Base-by-base conservation (phyloP, 2,797 vertebrate genomes). In the Pangasius larnaudii region DNA sequence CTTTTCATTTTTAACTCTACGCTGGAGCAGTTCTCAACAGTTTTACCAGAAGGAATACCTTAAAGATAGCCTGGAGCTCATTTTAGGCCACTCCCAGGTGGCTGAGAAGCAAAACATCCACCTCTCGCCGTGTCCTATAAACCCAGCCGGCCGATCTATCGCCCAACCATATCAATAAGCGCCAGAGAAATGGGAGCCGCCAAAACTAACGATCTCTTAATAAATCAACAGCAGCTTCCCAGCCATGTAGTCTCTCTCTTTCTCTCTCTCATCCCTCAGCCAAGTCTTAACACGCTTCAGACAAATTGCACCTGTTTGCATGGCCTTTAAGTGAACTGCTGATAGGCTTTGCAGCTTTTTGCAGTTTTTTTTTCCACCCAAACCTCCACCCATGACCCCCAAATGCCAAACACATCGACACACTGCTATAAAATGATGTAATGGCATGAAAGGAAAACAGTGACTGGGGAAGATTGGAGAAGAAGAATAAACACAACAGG, bases 241-340 rank as follows among this genome's bases (percentile, higher is more conserved):
- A 59, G 53, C 56, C 78, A 65, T 77, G 33, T 30, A 86, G 4
- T 78, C 87, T 77, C 91, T 90, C 87, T 61, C 82, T 91, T 86
- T 16, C 89, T 65, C 51, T 33, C 53, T 39, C 27, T 42, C 16
- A 65, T 67, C 9, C 81, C 77, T 83, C 11, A 91, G 90, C 91
- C 92, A 81, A 87, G 84, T 77, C 86, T 74, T 93, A 94, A 92
- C 94, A 94, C 93, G 94, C 93, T 91, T 92, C 86, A 93, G 94
- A 95, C 92, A 85, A 94, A 94, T 95, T 95, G 94, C 94, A 95
- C 94, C 95, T 95, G 95, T 96, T 96, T 96, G 95, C 95, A 95
- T 94, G 93, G 94, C 39, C 91, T 94, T 94, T 93, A 94, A 67
- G 93, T 93, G 94, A 93, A 94, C 93, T 93, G 93, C 94, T 93